phyloP scores from a whole-genome alignment of 2,888 invertebrate species.

The Oscheius sp. region DNA sequence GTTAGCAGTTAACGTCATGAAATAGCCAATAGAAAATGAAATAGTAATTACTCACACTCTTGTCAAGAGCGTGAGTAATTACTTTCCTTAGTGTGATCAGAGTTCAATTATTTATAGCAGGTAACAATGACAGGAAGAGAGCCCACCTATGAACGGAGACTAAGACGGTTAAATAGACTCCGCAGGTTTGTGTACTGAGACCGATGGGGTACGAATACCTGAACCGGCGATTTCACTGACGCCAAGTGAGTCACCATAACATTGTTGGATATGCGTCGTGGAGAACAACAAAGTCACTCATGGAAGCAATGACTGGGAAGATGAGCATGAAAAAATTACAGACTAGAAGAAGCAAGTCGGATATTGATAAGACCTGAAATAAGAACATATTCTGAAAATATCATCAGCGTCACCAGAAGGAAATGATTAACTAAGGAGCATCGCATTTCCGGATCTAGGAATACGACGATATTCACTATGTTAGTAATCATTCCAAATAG shows the following conservation, averaged over 20 bases:
- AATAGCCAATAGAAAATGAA: too few relatives aligned
- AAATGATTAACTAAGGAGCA: slow-evolving; percentile 66
- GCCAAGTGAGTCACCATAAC: slow-evolving; percentile 46
- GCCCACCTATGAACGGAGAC: slow-evolving; percentile 63
- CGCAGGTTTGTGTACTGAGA: slow-evolving; percentile 67
- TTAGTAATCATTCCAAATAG: slow-evolving; percentile 66
- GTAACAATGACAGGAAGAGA: background rate
- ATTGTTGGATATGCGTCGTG: slow-evolving; percentile 63
- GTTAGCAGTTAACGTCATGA: background rate
- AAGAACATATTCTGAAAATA: background rate
- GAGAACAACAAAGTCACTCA: slow-evolving; percentile 54
- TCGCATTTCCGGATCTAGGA: slow-evolving; percentile 67
- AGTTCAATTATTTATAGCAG: background rate
- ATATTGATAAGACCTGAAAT: slow-evolving; percentile 55
- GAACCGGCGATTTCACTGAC: slow-evolving; percentile 15
- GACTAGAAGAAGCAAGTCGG: slow-evolving; percentile 63
- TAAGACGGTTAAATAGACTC: slow-evolving; percentile 63
- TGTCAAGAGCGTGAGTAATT: slow-evolving; percentile 10
- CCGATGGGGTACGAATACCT: slow-evolving; percentile 68
- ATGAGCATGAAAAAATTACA: slow-evolving; percentile 70
- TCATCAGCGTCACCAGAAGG: slow-evolving; percentile 54
- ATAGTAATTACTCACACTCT: too few relatives aligned
- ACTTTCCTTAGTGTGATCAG: background rate
- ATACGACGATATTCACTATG: slow-evolving; percentile 65
- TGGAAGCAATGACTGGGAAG: slow-evolving; percentile 65